Percentiles rank a stretch among this genome's conserved stretches.
These are phyloP conservation scores for Drosophila falleni DNA, from an alignment of 2,888 invertebrate species.

Conservation along the genomic window DNA sequence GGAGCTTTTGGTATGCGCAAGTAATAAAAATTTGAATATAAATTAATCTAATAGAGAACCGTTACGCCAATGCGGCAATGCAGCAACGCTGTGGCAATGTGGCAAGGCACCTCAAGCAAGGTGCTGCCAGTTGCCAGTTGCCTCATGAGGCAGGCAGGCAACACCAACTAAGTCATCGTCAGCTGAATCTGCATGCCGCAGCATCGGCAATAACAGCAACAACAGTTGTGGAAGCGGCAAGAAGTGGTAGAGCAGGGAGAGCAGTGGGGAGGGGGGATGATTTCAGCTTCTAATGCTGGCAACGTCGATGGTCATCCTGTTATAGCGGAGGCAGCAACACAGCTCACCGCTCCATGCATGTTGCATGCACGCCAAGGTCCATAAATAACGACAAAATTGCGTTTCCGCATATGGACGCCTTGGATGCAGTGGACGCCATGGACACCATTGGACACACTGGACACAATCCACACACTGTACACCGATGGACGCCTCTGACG, in stretches of 20 bases:
- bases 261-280: neutral
- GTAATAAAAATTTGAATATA: constrained; percentile 84
- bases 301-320: constrained; percentile 70
- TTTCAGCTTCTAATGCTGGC: constrained; percentile 49
- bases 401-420: constrained; percentile 80
- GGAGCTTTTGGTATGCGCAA: constrained; percentile 71
- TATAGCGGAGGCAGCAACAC: constrained; percentile 62
- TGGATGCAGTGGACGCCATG: neutral
- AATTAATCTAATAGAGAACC: constrained; percentile 83
- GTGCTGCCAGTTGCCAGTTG: constrained; percentile 53
- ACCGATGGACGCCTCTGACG: constrained; percentile 47
- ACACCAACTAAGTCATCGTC: constrained; percentile 78
- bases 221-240: constrained; percentile 20
- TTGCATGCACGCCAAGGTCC: constrained; percentile 80
- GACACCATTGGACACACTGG: neutral
- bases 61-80: constrained; percentile 61
- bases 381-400: constrained; percentile 85
- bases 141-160: constrained; percentile 22
- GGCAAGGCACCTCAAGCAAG: constrained; percentile 69
- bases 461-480: constrained; percentile 11
- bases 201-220: constrained; percentile 30
- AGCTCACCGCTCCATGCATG: constrained; percentile 58
- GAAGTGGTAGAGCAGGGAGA: neutral
- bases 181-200: constrained; percentile 60
- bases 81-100: constrained; percentile 4